These are phyloP conservation scores for Apostichopus leukothele DNA, from an alignment of 53 echinoderm and acorn worm genomes.

Conservation along the genomic window DNA sequence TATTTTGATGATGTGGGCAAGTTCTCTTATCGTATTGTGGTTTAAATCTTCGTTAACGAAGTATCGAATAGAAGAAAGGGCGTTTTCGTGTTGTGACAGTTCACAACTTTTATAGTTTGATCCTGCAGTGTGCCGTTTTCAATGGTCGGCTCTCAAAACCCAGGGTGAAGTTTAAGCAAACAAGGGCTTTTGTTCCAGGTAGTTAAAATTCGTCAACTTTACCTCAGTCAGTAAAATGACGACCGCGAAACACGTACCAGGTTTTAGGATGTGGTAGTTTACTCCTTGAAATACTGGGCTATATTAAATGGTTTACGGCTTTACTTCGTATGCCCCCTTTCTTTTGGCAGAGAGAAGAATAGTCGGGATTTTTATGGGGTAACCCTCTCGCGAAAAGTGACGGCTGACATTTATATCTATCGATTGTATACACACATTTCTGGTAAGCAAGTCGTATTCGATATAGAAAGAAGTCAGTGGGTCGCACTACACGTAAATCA, in stretches of 20 bases:
- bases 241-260: constrained; percentile 40
- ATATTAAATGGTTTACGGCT: constrained; percentile 45
- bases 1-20: constrained; percentile 47
- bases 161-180: constrained; percentile 45
- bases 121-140: constrained; percentile 5
- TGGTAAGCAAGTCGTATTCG: constrained; percentile 3
- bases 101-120: constrained; percentile 21
- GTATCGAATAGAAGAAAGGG: background rate
- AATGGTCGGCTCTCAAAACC: constrained; percentile 20
- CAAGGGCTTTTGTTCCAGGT: constrained; percentile 30
- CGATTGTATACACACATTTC: constrained; percentile 42
- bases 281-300: constrained; percentile 19
- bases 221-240: constrained; percentile 49
- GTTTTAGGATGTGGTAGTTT: constrained; percentile 11
- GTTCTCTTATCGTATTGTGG: constrained; percentile 22
- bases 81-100: constrained; percentile 27
- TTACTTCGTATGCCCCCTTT: constrained; percentile 27
- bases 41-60: constrained; percentile 39
- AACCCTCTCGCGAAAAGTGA: constrained; percentile 38
- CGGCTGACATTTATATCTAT: constrained; percentile 36
- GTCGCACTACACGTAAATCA: constrained; percentile 41
- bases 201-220: constrained; percentile 45
- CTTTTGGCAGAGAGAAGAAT: background rate
- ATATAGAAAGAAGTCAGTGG: constrained; percentile 38
- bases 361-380: constrained; percentile 27